Evolutionary conservation across 2,888 invertebrate species (phyloP).

Genomic region (Drosophila silvestris): DNA sequence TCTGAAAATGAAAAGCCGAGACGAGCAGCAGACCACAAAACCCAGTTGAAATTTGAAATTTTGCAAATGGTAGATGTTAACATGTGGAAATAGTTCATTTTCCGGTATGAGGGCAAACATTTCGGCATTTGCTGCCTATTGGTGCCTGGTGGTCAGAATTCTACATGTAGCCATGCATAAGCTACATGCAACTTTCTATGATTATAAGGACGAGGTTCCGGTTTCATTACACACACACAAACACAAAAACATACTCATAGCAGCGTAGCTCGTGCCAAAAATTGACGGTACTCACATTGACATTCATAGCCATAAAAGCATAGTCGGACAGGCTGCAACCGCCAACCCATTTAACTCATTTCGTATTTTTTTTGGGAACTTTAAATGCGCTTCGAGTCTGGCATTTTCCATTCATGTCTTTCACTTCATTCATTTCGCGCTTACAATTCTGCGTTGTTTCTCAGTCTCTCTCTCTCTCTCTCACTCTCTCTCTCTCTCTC

Average conservation of each 20-base stretch:
- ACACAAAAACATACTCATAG: background rate
- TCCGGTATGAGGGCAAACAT: background rate
- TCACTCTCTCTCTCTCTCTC: background rate
- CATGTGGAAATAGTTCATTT: constrained; percentile 17
- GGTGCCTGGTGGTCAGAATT: background rate
- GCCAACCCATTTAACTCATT: constrained; percentile 57
- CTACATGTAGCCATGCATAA: constrained; percentile 18
- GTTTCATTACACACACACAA: background rate
- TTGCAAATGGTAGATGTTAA: constrained; percentile 36
- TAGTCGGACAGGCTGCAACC: constrained; percentile 32
- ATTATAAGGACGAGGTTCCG: constrained; percentile 16
- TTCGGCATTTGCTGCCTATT: background rate
- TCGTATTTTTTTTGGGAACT: constrained; percentile 1
- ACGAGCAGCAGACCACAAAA: background rate
- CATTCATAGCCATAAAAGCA: constrained; percentile 4
- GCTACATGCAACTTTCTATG: constrained; percentile 17
- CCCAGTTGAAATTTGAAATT: constrained; percentile 9
- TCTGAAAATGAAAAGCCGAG: background rate
- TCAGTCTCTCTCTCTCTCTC: background rate
- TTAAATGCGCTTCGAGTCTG: constrained; percentile 15
- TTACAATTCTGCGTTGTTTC: background rate
- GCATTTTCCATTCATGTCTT: constrained; percentile 57
- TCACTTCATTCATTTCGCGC: constrained; percentile 52
- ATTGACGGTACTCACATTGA: constrained; percentile 32
- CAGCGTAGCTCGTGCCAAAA: constrained; percentile 13